Evolutionary conservation across 2,113 vertebrate species (phyloP).

Genomic region (Epinephelus cyanopodus): DNA sequence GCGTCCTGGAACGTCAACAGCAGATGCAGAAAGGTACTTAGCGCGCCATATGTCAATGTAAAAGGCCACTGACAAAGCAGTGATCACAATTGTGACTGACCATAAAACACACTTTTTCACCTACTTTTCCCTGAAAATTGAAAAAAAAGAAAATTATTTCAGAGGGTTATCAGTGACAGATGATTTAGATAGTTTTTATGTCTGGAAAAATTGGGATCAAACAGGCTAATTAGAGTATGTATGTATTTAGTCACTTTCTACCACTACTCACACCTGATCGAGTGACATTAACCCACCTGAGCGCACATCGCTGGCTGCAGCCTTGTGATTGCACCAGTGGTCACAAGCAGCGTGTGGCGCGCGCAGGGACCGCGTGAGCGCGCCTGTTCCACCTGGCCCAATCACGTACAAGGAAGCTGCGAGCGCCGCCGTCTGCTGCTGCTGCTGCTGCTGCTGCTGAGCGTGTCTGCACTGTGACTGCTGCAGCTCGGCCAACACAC

Average conservation of each 20-base stretch:
- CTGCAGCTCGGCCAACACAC: constrained; percentile 47
- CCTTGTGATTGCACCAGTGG: constrained; percentile 48
- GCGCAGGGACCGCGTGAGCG: constrained; percentile 27
- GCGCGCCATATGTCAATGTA: too few species aligned
- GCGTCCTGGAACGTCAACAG: too few species aligned
- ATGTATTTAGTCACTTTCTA: neutral
- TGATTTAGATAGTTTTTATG: too few species aligned
- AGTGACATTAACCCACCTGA: neutral
- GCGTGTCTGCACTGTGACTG: constrained; percentile 14
- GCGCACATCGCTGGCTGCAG: neutral
- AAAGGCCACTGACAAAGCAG: too few species aligned
- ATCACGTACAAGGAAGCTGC: constrained; percentile 63
- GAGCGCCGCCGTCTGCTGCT: constrained; percentile 32
- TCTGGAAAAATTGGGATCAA: too few species aligned
- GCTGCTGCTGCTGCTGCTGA: neutral
- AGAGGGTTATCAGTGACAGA: too few species aligned
- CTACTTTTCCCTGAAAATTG: too few species aligned
- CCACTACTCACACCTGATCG: neutral
- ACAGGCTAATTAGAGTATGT: neutral
- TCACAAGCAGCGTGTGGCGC: neutral
- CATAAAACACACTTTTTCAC: too few species aligned
- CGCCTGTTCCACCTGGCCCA: constrained; percentile 77
- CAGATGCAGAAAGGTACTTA: too few species aligned
- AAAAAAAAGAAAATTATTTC: too few species aligned
- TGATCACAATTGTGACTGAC: too few species aligned